Evolutionary conservation across 2,113 vertebrate species (phyloP), one percentile per base, ranked within the genome.

Genomic region (Myrmecophaga tridactyla): DNA sequence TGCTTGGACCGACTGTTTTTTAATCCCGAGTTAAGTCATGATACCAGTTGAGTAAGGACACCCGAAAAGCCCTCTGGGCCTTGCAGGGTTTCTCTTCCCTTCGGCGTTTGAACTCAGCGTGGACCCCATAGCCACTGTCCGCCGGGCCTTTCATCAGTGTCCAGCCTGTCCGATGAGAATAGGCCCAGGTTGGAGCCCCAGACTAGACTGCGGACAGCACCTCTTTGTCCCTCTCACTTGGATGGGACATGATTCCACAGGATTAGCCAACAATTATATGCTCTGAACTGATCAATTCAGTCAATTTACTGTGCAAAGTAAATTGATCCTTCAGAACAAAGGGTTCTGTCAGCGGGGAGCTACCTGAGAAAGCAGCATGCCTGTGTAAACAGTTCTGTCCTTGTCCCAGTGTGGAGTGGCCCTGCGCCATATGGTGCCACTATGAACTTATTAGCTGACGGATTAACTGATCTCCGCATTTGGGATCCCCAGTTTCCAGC

Each of bases 391-490:
- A 99, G 98, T 98, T 98, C 99, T 99, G 99, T 98, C 97, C 97
- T 96, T 97, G 97, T 98, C 98, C 99, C 98, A 98, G 98, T 98
- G 98, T 97, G 98, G 98, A 99, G 99, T 98, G 98, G 98, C 98
- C 98, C 98, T 86, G 98, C 98, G 86, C 99, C 99, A 99, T 99
- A 99, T 99, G 99, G 99, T 99, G 99, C 99, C 98, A 99, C 99
- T 99, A 99, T 99, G 99, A 99, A 99, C 98, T 99, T 99, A 99
- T 99, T 99, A 99, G 99, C 98, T 98, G 98, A 98, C 51, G 98
- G 99, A 99, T 99, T 99, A 99, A 99, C 98, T 98, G 99, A 99
- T 99, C 99, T 98, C 98, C 97, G 98, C 98, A 97, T 98, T 98
- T 98, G 97, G 98, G 98, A 98, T 98, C 95, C 97, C 98, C 98